Evolutionary conservation across 2,797 vertebrate species (phyloP).

Genomic region (Chelidonichthys spinosus): DNA sequence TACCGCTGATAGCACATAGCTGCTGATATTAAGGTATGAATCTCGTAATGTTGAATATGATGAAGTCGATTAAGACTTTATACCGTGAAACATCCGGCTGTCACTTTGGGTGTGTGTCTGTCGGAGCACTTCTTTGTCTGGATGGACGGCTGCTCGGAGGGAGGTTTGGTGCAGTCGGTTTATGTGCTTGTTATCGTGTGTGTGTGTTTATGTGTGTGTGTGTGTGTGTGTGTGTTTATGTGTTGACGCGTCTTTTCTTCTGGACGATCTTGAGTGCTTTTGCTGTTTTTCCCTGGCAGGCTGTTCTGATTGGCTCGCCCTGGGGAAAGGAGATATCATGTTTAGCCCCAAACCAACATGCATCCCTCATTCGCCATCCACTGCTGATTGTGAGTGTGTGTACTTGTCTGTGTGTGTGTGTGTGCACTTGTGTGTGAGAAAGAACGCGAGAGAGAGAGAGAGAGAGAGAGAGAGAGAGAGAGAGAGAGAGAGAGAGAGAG

Average conservation of each 20-base stretch:
- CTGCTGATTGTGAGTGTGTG: slow-evolving; percentile 45
- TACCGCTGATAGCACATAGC: slow-evolving; percentile 49
- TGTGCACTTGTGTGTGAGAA: slow-evolving; percentile 23
- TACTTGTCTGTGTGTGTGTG: slow-evolving; percentile 12
- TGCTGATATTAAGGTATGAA: slow-evolving; percentile 38
- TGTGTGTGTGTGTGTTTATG: slow-evolving; percentile 54
- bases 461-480: slow-evolving; percentile 48
- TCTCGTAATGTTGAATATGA: not conserved
- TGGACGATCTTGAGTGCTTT: slow-evolving; percentile 82
- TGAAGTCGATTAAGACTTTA: not conserved
- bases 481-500: slow-evolving; percentile 41
- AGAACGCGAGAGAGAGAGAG: slow-evolving; percentile 37
- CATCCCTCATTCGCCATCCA: slow-evolving; percentile 82
- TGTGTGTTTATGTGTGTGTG: slow-evolving; percentile 49
- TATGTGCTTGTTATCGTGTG: slow-evolving; percentile 35
- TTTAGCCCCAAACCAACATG: slow-evolving; percentile 88
- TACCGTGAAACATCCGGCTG: slow-evolving; percentile 1
- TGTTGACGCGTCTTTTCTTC: slow-evolving; percentile 70
- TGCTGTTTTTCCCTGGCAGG: slow-evolving; percentile 81
- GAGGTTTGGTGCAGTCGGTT: slow-evolving; percentile 47
- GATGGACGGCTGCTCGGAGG: slow-evolving; percentile 50
- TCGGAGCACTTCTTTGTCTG: slow-evolving; percentile 50
- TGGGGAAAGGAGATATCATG: slow-evolving; percentile 84
- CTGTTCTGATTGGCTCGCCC: slow-evolving; percentile 84
- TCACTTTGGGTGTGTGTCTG: slow-evolving; percentile 19